phyloP scores from a whole-genome alignment of 2,797 vertebrate species.

The Alfaro cultratus region DNA sequence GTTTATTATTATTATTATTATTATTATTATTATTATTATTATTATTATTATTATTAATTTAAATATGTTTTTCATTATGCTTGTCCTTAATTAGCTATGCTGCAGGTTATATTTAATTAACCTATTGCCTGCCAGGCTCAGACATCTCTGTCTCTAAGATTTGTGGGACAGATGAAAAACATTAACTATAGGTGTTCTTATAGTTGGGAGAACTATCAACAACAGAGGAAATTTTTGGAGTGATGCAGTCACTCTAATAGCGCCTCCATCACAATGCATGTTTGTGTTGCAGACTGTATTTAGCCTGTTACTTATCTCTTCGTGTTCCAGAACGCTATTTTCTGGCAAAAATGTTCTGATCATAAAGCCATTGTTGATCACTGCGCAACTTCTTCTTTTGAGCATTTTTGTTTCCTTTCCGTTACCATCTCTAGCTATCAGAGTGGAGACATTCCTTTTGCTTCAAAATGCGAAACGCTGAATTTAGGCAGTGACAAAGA shows the following conservation, averaged over 20 bases:
- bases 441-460: neutral
- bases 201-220: neutral
- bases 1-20: too few species aligned
- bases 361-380: neutral
- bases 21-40: too few species aligned
- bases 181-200: neutral
- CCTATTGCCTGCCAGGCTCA: too few species aligned
- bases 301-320: neutral
- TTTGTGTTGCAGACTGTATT: neutral
- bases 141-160: neutral
- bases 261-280: too few species aligned
- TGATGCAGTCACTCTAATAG: too few species aligned
- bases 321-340: neutral
- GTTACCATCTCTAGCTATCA: neutral
- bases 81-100: neutral
- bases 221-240: neutral
- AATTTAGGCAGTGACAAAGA: neutral
- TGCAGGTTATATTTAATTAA: neutral
- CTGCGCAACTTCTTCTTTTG: neutral
- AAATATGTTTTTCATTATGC: neutral
- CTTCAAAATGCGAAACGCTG: neutral
- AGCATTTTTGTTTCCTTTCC: neutral
- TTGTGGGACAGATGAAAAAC: neutral
- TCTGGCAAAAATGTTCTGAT: neutral
- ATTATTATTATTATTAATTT: too few species aligned